Percentiles rank a stretch among this genome's conserved stretches.
phyloP scores from a whole-genome alignment of 2,797 vertebrate genomes.

The Oreortyx pictus region DNA sequence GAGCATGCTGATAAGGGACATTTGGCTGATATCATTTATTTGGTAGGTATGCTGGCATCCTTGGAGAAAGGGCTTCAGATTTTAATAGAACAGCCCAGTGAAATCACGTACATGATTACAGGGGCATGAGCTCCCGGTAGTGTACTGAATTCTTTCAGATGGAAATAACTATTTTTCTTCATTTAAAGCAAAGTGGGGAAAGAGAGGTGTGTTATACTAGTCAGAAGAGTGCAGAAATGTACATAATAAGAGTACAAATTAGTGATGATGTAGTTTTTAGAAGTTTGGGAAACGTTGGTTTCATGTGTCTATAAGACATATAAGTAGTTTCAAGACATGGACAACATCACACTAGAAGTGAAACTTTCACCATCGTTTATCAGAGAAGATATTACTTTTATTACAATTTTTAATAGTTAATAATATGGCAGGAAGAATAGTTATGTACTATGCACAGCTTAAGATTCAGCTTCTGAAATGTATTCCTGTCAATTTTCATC shows the following conservation, averaged over 20 bases:
- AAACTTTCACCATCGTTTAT: neutral
- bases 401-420: neutral
- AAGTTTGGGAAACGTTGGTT: neutral
- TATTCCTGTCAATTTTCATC: neutral
- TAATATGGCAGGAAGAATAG: neutral
- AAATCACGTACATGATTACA: neutral
- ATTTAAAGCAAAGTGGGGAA: neutral
- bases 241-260: neutral
- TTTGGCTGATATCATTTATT: constrained; percentile 27
- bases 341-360: neutral
- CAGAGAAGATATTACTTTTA: neutral
- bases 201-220: neutral
- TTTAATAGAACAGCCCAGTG: constrained; percentile 9
- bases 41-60: constrained; percentile 1
- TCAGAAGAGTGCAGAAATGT: neutral
- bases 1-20: constrained; percentile 12
- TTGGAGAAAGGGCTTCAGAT: neutral
- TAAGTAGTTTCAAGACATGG: neutral
- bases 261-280: neutral
- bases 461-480: constrained; percentile 19
- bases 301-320: neutral
- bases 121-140: constrained; percentile 3
- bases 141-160: neutral
- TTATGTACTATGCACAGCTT: neutral
- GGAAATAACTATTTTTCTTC: constrained; percentile 36